phyloP scores from a whole-genome alignment of 2,113 vertebrate genomes.

The Callionymus lyra region DNA sequence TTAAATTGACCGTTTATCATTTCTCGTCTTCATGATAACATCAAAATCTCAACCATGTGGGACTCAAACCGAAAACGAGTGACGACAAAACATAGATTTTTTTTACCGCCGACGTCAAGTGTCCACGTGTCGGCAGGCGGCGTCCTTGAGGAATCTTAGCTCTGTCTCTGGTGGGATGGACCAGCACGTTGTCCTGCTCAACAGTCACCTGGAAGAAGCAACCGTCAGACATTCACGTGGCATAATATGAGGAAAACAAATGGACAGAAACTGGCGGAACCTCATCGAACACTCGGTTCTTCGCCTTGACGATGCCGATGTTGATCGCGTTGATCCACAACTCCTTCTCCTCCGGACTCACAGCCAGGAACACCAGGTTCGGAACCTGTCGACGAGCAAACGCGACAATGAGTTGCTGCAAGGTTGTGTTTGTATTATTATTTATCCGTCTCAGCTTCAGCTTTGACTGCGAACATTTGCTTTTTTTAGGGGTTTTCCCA shows the following conservation, averaged over 20 bases:
- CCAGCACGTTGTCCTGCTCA: constrained; percentile 79
- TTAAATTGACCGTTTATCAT: too few species aligned
- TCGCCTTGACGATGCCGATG: constrained; percentile 79
- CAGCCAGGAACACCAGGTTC: constrained; percentile 88
- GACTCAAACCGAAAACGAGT: too few species aligned
- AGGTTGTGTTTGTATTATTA: too few species aligned
- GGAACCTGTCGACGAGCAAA: constrained; percentile 60
- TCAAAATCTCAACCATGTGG: too few species aligned
- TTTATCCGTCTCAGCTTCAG: too few species aligned
- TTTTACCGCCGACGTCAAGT: constrained; percentile 84
- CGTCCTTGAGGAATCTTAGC: constrained; percentile 85
- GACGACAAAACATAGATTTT: too few species aligned
- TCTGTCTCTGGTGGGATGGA: constrained; percentile 84
- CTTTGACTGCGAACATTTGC: background rate
- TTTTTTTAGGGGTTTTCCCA: too few species aligned
- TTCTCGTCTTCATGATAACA: too few species aligned
- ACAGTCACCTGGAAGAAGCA: constrained; percentile 73
- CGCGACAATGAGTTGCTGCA: too few species aligned
- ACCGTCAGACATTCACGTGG: too few species aligned
- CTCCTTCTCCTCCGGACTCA: constrained; percentile 96
- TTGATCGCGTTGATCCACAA: constrained; percentile 87
- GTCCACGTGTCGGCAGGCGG: constrained; percentile 83
- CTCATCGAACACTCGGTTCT: constrained; percentile 87
- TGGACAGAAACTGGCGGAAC: constrained; percentile 38
- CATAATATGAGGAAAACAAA: too few species aligned